Percentiles rank a stretch among this genome's conserved stretches.
These are phyloP conservation scores for Heliothis virescens DNA, from an alignment of 1,140 invertebrate species.

Conservation along the genomic window DNA sequence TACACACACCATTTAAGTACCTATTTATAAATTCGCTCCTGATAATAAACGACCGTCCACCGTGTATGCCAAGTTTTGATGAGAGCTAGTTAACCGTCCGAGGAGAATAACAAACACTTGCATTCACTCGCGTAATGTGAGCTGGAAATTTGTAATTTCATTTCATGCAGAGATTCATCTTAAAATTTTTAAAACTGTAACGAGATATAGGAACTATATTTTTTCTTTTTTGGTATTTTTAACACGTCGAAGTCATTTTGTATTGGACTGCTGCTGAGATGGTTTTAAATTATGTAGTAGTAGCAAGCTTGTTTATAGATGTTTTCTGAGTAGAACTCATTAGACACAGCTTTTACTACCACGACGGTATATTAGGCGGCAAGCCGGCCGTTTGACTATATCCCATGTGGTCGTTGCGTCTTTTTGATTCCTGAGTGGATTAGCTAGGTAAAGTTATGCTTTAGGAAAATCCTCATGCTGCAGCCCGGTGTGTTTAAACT, in stretches of 20 bases:
- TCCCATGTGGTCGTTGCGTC: not conserved
- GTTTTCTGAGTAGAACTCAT: too few relatives aligned
- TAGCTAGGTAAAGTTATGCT: not conserved
- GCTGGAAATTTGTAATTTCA: not conserved
- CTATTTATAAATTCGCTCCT: not conserved
- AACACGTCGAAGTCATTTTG: too few relatives aligned
- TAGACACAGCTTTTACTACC: not conserved
- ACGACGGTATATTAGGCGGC: not conserved
- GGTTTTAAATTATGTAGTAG: too few relatives aligned
- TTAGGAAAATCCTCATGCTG: conserved; percentile 31
- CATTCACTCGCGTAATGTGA: conserved; percentile 12
- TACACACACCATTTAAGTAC: conserved; percentile 6
- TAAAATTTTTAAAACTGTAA: too few relatives aligned
- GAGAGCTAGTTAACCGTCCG: not conserved
- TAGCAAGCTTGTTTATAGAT: too few relatives aligned
- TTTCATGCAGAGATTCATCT: not conserved
- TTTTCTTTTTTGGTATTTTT: too few relatives aligned
- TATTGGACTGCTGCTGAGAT: too few relatives aligned
- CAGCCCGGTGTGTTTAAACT: conserved; percentile 3
- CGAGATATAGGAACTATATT: too few relatives aligned
- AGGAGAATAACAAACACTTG: not conserved
- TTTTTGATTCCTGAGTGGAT: not conserved
- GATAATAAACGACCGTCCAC: not conserved
- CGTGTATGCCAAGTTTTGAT: not conserved
- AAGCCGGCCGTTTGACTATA: not conserved